Evolutionary conservation across 2,888 invertebrate genomes (phyloP).

Genomic region (Catocala nupta): DNA sequence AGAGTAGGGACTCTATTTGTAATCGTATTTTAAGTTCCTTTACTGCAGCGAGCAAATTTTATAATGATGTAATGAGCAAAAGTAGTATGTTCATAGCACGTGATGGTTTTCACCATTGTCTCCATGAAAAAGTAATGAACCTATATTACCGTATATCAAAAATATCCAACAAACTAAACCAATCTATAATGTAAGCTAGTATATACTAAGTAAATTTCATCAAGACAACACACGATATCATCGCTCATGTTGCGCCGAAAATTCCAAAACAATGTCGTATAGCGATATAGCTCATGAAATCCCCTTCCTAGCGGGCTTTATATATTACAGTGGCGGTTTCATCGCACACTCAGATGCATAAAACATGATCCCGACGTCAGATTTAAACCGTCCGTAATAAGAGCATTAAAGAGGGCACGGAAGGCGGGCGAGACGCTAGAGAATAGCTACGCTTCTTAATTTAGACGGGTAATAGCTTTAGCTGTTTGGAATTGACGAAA

Average conservation of each 20-base stretch:
- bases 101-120: too few species aligned
- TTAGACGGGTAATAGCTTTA: constrained; percentile 48
- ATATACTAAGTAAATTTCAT: constrained; percentile 37
- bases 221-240: constrained; percentile 44
- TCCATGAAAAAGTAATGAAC: too few species aligned
- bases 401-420: constrained; percentile 78
- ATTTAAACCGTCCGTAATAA: constrained; percentile 86
- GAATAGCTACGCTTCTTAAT: constrained; percentile 58
- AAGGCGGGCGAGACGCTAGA: constrained; percentile 61
- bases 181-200: constrained; percentile 1
- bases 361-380: constrained; percentile 85
- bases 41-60: too few species aligned
- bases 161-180: neutral
- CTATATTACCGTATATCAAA: too few species aligned
- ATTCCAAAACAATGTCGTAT: constrained; percentile 71
- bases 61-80: too few species aligned
- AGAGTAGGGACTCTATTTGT: constrained; percentile 46
- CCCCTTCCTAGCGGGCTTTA: constrained; percentile 76
- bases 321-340: constrained; percentile 82
- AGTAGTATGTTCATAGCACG: too few species aligned
- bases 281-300: constrained; percentile 76
- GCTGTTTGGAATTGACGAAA: constrained; percentile 11
- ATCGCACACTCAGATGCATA: constrained; percentile 84
- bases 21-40: too few species aligned
- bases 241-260: constrained; percentile 55